phyloP scores from a whole-genome alignment of 2,113 vertebrate genomes.

The Micronycteris hirsuta region DNA sequence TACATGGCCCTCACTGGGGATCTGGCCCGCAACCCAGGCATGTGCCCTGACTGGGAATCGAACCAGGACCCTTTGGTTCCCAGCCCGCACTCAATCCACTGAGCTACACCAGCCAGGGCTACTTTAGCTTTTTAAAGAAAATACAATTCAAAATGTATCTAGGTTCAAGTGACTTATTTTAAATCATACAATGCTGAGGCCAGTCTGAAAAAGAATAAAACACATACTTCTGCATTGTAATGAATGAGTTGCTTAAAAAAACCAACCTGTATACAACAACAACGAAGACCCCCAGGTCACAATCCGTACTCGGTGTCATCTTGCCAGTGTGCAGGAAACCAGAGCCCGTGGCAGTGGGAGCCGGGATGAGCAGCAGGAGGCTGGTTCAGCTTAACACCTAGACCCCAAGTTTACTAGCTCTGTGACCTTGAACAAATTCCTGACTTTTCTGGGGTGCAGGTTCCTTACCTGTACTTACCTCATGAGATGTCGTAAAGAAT shows the following conservation, averaged over 20 bases:
- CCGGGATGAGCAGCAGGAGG: background rate
- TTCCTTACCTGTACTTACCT: background rate
- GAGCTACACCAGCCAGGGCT: too few relatives aligned
- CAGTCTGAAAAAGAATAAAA: slow-evolving; percentile 64
- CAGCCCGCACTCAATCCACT: too few relatives aligned
- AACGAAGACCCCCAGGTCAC: slow-evolving; percentile 71
- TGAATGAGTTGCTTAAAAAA: slow-evolving; percentile 52
- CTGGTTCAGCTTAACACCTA: background rate
- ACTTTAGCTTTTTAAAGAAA: background rate
- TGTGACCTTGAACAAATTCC: too few relatives aligned
- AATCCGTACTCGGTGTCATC: slow-evolving; percentile 82
- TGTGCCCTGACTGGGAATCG: too few relatives aligned
- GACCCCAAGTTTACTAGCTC: background rate
- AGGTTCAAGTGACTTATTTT: slow-evolving; percentile 68
- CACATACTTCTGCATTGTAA: slow-evolving; percentile 69
- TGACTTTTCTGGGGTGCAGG: background rate
- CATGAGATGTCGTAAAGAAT: background rate
- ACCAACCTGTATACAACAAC: slow-evolving; percentile 82
- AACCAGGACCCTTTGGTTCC: too few relatives aligned
- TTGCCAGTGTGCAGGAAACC: slow-evolving; percentile 78
- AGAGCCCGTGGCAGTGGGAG: background rate
- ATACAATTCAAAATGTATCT: slow-evolving; percentile 55
- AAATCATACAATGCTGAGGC: slow-evolving; percentile 53
- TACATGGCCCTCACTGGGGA: too few relatives aligned
- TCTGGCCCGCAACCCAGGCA: too few relatives aligned